Conservation (phyloP, 2,888 invertebrate genomes). For the Mactromeris polynyma region DNA sequence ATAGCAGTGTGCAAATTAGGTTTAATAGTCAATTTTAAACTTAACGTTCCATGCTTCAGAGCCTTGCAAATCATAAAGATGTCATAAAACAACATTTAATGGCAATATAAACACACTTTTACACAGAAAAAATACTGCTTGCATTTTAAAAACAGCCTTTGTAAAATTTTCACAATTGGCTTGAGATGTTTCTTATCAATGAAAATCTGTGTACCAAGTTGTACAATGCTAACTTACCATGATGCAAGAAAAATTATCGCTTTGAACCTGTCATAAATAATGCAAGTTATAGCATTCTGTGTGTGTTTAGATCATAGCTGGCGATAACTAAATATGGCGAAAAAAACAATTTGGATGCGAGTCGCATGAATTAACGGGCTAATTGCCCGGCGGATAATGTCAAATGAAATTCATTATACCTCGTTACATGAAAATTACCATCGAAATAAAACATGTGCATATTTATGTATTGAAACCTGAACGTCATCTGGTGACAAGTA, state of each 20-base stretch:
- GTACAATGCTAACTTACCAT: neutral
- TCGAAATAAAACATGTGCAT: neutral
- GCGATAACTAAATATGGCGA: neutral
- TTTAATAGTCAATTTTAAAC: slow-evolving; percentile 14
- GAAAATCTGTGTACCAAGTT: neutral
- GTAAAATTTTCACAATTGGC: neutral
- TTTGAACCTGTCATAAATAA: neutral
- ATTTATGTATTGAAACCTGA: neutral
- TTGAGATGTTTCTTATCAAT: neutral
- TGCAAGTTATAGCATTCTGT: neutral
- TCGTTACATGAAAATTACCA: neutral
- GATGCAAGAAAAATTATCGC: neutral
- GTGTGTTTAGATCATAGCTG: neutral
- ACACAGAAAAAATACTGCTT: neutral
- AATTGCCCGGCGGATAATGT: neutral
- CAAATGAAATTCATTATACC: neutral
- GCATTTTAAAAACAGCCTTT: neutral
- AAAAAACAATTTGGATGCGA: neutral
- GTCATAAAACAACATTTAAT: slow-evolving; percentile 22
- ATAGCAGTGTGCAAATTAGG: slow-evolving; percentile 9
- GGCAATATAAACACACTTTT: neutral
- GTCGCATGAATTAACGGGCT: neutral
- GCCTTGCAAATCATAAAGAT: neutral
- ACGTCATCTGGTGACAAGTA: too few species aligned
- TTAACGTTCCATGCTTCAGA: slow-evolving; percentile 18